Percentiles rank a stretch among this genome's conserved stretches.
Conservation (phyloP, 2,113 vertebrate species). For the Rhizomys pruinosus region DNA sequence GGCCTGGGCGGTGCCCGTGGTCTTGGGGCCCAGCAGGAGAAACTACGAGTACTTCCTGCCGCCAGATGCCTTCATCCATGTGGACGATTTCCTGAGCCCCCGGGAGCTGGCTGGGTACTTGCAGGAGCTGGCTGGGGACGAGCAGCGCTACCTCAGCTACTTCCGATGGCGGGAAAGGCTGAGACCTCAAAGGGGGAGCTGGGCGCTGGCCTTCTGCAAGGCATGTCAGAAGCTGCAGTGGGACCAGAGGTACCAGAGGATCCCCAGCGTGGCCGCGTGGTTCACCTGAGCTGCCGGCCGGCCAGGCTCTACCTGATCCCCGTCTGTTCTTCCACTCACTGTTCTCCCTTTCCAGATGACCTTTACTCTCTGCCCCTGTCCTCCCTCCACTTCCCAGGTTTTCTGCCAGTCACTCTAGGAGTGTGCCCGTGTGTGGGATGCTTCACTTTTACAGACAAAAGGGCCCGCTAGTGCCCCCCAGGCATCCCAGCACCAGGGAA, state of each 20-base stretch:
- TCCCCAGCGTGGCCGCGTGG: not conserved
- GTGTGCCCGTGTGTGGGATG: too few species aligned
- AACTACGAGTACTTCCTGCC: conserved; percentile 86
- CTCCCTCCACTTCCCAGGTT: too few species aligned
- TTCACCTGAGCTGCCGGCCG: not conserved
- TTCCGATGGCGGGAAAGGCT: conserved; percentile 85
- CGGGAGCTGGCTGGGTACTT: conserved; percentile 80
- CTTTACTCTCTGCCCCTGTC: too few species aligned
- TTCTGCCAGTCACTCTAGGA: too few species aligned
- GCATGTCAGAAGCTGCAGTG: conserved; percentile 72
- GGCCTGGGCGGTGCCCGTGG: conserved; percentile 82
- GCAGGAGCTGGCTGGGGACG: conserved; percentile 77
- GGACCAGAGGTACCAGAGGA: not conserved
- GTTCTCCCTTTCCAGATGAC: too few species aligned
- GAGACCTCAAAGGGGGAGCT: not conserved
- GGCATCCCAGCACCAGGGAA: too few species aligned
- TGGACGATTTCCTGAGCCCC: conserved; percentile 85
- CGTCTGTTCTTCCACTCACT: too few species aligned
- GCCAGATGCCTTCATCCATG: conserved; percentile 87
- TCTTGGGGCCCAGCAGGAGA: conserved; percentile 84
- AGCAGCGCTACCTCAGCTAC: conserved; percentile 75
- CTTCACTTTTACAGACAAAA: too few species aligned
- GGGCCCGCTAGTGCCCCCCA: too few species aligned
- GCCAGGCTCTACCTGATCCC: too few species aligned
- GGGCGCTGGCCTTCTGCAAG: not conserved